A percentile compares a stretch with the other conserved stretches of the same genome.
phyloP scores from a whole-genome alignment of 2,797 vertebrate species.

The Acipenser ruthenus region DNA sequence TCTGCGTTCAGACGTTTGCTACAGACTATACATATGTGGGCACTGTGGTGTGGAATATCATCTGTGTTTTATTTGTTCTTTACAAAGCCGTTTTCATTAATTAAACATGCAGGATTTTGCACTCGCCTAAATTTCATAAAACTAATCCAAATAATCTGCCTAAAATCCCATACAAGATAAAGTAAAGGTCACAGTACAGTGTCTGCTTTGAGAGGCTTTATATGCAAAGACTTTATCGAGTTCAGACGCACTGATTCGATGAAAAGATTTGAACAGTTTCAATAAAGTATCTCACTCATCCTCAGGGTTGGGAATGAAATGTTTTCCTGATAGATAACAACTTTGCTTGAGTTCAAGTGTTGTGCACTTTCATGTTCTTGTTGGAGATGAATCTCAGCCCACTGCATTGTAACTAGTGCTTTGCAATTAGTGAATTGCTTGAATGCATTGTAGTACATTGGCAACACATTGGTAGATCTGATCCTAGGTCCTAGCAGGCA shows the following conservation, averaged over 20 bases:
- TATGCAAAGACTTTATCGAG: constrained; percentile 19
- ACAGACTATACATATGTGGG: too few relatives aligned
- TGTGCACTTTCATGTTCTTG: constrained; percentile 31
- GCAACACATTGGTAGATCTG: constrained; percentile 52
- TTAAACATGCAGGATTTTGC: constrained; percentile 24
- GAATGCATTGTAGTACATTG: constrained; percentile 43
- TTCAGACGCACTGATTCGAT: constrained; percentile 18
- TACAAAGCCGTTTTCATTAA: constrained; percentile 4
- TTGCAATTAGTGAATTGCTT: constrained; percentile 37
- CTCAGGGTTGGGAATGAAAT: constrained; percentile 29
- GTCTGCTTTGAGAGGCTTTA: constrained; percentile 19
- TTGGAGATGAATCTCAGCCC: constrained; percentile 25
- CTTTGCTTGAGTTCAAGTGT: constrained; percentile 1
- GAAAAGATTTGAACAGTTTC: constrained; percentile 22
- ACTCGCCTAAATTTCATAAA: constrained; percentile 29
- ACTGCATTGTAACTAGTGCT: constrained; percentile 40
- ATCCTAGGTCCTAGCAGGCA: constrained; percentile 25
- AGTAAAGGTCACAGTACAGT: constrained; percentile 26
- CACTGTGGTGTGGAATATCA: too few relatives aligned
- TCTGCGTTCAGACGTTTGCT: too few relatives aligned
- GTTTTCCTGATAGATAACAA: constrained; percentile 4
- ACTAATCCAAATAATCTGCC: constrained; percentile 31
- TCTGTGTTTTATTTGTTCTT: too few relatives aligned
- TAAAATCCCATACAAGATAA: constrained; percentile 32
- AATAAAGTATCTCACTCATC: constrained; percentile 20